Evolutionary conservation across 2,113 vertebrate genomes (phyloP), one percentile per base, ranked within the genome.

Genomic region (Tichodroma muraria): DNA sequence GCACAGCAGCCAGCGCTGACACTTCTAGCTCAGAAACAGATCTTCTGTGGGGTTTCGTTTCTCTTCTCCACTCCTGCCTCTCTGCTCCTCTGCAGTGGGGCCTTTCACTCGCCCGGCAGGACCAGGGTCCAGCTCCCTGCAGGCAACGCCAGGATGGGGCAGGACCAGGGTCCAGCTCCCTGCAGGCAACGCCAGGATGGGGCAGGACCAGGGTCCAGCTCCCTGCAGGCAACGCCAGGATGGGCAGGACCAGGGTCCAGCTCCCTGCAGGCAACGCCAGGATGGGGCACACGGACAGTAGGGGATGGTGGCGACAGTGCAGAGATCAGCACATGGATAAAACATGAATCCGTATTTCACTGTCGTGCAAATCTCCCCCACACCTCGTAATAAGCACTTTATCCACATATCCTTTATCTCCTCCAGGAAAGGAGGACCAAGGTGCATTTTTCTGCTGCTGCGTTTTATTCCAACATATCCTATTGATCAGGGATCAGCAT

Each of bases 21-120:
- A 78, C 65, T 94, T 78, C 64, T 11, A 85, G 86, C 87, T 78
- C 61, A 76, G 79, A 56, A 68, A 56, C 2, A 9, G n/a, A 63
- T 54, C 18, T 37, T 79, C 8, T 22, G n/a, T 22, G 68, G 35
- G 19, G 7, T 68, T 91, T 50, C 11, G 15, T 45, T 80, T 49
- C 49, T 14, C 40, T 40, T 13, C 33, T 22, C 40, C 27, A 2
- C 50, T 52, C 54, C 75, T 28, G 31, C 57, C 3, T 1, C 49
- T 45, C 76, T 40, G 56, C 37, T 30, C 28, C 70, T 27, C 38
- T 37, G 24, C 86, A 30, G 13, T 0, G 0, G 44, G 14, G 18
- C 50, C 19, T 4, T 53, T 57, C 0, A 0, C 24, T 52, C 30
- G 37, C 40, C 57, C 0, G 0, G 0, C 2, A 14, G 73, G 79